Evolutionary conservation across 2,888 invertebrate genomes (phyloP), one percentile per base, ranked within the genome.

Genomic region (Calameuta filiformis): DNA sequence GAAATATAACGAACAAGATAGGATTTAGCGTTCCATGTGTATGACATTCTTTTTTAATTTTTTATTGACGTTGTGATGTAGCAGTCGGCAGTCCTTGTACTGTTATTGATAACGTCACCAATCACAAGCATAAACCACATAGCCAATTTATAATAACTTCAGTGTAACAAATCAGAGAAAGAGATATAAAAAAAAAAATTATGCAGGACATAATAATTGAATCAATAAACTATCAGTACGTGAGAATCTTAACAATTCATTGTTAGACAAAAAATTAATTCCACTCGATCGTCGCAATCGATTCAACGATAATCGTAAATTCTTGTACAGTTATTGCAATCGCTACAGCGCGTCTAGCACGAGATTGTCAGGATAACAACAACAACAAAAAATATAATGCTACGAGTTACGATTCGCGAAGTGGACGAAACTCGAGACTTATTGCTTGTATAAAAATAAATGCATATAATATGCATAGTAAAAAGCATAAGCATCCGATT

Each of bases 41-140:
- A 81, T 85, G 82, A 81, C 81, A 81, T 83, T 75, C 23, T 35
- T 35, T 35, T 56, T 9, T 80, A 82, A 82, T 81, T 82, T 85
- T 76, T 71, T 83, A 73, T 84, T 83, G 82, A 80, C 81, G 80
- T 87, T 88, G 85, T 86, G 83, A 84, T 83, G 86, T 87, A 86
- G 84, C 87, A 84, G 89, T 89, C 88, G 84, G 85, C 86, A 86
- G 88, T 90, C 89, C 86, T 83, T 79, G 84, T 85, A 82, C 80
- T 81, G 79, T 83, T 85, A 79, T 79, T 78, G 82, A 82, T 83
- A 84, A 81, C 82, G 85, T 88, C 85, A 77, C 79, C 75, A 79
- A 86, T 83, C 79, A 82, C 82, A 82, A 80, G 81, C 75, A 80
- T 83, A 79, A 73, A 79, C 68, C 82, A 84, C 83, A 78, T 86